Evolutionary conservation across 2,797 vertebrate genomes (phyloP).

Genomic region (Amblyopsis hoosieri): DNA sequence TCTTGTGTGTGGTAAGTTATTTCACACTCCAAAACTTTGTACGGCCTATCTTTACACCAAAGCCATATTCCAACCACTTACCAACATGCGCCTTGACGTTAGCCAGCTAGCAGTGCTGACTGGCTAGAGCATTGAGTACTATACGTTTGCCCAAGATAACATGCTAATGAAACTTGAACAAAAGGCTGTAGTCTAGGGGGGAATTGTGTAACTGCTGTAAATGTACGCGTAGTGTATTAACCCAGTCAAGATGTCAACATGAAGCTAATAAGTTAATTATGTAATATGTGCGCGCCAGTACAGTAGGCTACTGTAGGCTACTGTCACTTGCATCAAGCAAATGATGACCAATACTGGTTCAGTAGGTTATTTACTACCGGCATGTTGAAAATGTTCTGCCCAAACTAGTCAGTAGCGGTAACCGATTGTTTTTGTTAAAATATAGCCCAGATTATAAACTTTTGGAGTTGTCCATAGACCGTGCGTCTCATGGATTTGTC

Average conservation of each 20-base stretch:
- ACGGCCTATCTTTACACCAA: neutral
- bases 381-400: too few relatives aligned
- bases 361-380: too few relatives aligned
- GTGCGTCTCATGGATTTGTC: neutral
- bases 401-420: too few relatives aligned
- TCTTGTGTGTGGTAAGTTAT: slow-evolving; percentile 41
- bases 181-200: neutral
- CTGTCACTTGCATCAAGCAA: neutral
- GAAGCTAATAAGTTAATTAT: neutral
- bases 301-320: too few relatives aligned
- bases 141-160: slow-evolving; percentile 31
- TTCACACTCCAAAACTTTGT: neutral
- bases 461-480: neutral
- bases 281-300: neutral
- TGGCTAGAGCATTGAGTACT: neutral
- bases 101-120: slow-evolving; percentile 41
- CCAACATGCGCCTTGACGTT: slow-evolving; percentile 21
- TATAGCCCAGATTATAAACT: too few relatives aligned
- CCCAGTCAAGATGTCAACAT: neutral
- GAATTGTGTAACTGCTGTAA: too few relatives aligned
- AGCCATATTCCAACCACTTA: neutral
- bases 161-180: neutral
- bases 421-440: too few relatives aligned
- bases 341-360: too few relatives aligned
- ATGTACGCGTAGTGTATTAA: neutral